These are phyloP conservation scores for Ceratitis capitata DNA, from an alignment of 1,140 invertebrate genomes.

Conservation along the genomic window DNA sequence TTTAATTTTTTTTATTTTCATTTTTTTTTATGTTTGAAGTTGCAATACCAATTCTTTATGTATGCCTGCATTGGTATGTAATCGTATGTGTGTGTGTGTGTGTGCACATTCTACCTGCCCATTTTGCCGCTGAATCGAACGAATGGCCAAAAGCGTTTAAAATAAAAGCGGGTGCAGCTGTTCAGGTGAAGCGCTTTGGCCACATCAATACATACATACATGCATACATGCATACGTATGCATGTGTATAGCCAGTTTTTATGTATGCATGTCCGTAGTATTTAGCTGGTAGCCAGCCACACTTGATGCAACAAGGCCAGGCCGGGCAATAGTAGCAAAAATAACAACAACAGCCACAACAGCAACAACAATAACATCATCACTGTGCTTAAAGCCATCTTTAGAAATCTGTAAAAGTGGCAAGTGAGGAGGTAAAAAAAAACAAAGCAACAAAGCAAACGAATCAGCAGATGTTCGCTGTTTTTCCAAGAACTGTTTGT, in stretches of 20 bases:
- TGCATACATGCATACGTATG: too few species aligned
- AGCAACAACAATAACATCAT: neutral
- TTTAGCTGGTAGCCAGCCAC: neutral
- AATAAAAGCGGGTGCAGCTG: slow-evolving; percentile 21
- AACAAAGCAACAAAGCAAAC: neutral
- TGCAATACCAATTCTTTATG: neutral
- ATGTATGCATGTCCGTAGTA: too few species aligned
- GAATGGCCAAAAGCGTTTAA: slow-evolving; percentile 1
- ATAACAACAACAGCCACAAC: neutral
- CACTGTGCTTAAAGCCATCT: neutral
- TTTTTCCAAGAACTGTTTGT: neutral
- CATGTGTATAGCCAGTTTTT: too few species aligned
- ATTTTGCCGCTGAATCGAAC: neutral
- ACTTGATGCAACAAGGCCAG: slow-evolving; percentile 1
- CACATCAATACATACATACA: neutral
- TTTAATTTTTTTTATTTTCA: neutral
- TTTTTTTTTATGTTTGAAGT: neutral
- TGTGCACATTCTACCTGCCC: neutral
- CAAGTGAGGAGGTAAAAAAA: neutral
- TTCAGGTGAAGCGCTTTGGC: neutral
- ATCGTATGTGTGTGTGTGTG: neutral
- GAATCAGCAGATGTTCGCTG: slow-evolving; percentile 2
- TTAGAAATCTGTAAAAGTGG: slow-evolving; percentile 17
- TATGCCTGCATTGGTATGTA: neutral
- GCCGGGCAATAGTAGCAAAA: neutral